Percentiles rank a stretch among this genome's conserved stretches.
Evolutionary conservation across 2,113 vertebrate species (phyloP).

Genomic region (Anarhynchus alexandrinus): DNA sequence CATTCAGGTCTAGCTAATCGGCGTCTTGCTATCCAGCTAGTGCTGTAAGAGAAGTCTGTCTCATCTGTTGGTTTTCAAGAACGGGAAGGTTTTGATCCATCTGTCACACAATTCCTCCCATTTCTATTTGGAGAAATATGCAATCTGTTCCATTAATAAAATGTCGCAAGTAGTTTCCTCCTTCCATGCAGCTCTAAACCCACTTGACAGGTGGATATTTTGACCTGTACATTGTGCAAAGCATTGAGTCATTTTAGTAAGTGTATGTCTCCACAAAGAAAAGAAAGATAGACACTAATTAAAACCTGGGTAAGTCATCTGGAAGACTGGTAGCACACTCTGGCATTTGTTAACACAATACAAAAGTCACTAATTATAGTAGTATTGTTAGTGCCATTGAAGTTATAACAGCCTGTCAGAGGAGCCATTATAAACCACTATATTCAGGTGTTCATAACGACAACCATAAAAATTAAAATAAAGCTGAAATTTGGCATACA

Average conservation of each 20-base stretch:
- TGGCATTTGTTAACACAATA: constrained; percentile 75
- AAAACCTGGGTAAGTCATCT: constrained; percentile 71
- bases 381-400: constrained; percentile 51
- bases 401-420: constrained; percentile 63
- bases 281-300: constrained; percentile 73
- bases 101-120: constrained; percentile 35
- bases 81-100: constrained; percentile 44
- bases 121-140: constrained; percentile 63
- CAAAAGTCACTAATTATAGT: constrained; percentile 74
- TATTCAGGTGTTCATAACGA: constrained; percentile 47
- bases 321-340: constrained; percentile 66
- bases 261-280: constrained; percentile 63
- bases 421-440: constrained; percentile 44
- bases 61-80: constrained; percentile 57
- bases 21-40: constrained; percentile 11
- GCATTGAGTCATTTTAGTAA: constrained; percentile 63
- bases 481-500: constrained; percentile 10
- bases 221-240: constrained; percentile 70
- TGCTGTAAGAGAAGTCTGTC: constrained; percentile 29
- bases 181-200: constrained; percentile 39
- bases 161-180: constrained; percentile 19
- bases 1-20: constrained; percentile 23
- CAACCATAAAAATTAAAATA: constrained; percentile 51
- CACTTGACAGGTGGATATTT: constrained; percentile 73
- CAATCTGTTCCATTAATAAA: constrained; percentile 64